Percentiles rank a stretch among this genome's conserved stretches.
phyloP scores from a whole-genome alignment of 2,888 invertebrate species.

The Agrochola circellaris region DNA sequence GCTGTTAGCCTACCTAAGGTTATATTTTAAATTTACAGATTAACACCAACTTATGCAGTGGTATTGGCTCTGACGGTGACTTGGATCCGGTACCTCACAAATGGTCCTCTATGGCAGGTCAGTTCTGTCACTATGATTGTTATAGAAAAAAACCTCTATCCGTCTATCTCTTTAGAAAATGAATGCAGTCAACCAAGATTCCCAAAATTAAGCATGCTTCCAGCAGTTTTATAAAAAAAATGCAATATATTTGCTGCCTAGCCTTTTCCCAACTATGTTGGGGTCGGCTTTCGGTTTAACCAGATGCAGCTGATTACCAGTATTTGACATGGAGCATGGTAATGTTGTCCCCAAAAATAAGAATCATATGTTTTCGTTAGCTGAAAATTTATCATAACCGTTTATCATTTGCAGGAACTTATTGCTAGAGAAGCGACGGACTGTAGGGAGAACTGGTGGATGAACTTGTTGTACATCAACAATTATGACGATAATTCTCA shows the following conservation, averaged over 20 bases:
- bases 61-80: conserved; percentile 70
- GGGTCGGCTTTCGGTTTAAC: no score
- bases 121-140: conserved; percentile 11
- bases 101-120: conserved; percentile 83
- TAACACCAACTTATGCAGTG: conserved; percentile 70
- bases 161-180: not conserved
- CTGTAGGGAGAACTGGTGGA: conserved; percentile 74
- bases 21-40: conserved; percentile 56
- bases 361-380: no score
- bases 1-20: no score
- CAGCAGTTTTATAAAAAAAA: not conserved
- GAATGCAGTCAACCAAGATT: not conserved
- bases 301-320: no score
- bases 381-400: not conserved
- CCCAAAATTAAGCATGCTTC: not conserved
- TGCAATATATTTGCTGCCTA: no score
- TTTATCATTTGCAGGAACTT: conserved; percentile 36
- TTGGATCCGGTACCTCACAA: conserved; percentile 72
- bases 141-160: not conserved
- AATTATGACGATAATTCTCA: conserved; percentile 67
- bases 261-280: no score
- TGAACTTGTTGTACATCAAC: conserved; percentile 72
- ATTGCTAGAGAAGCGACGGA: conserved; percentile 53
- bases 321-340: no score
- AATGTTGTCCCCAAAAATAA: not conserved